These are phyloP conservation scores for Congeria kusceri DNA, from an alignment of 2,888 invertebrate species.

Conservation along the genomic window DNA sequence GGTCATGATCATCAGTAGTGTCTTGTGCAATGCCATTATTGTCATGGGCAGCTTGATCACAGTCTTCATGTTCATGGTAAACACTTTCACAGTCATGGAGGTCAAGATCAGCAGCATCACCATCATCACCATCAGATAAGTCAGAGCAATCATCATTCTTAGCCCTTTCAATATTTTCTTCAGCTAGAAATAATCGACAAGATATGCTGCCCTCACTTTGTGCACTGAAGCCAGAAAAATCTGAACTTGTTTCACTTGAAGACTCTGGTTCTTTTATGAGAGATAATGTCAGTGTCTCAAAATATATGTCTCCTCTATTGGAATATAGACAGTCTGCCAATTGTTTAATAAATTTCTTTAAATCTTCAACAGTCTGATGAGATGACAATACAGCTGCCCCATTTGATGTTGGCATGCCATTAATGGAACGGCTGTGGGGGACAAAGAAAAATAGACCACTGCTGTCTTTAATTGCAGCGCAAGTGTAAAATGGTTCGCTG, in stretches of 20 bases:
- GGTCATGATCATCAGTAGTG: no score
- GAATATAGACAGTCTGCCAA: slow-evolving; percentile 7
- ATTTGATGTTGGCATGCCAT: slow-evolving; percentile 3
- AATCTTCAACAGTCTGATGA: slow-evolving; percentile 6
- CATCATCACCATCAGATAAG: neutral
- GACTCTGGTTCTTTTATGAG: slow-evolving; percentile 3
- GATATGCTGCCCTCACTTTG: slow-evolving; percentile 10
- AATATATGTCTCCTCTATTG: slow-evolving; percentile 1
- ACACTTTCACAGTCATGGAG: no score
- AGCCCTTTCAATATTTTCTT: slow-evolving; percentile 5
- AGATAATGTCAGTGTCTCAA: neutral
- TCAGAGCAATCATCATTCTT: slow-evolving; percentile 16
- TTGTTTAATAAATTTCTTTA: slow-evolving; percentile 2
- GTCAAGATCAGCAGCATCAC: slow-evolving; percentile 1
- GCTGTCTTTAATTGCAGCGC: no score
- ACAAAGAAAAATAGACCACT: no score
- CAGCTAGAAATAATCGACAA: slow-evolving; percentile 13
- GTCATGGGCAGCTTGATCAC: no score
- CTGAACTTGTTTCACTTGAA: slow-evolving; percentile 8
- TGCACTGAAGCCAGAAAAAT: slow-evolving; percentile 14
- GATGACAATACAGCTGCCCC: slow-evolving; percentile 4
- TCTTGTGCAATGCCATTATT: no score
- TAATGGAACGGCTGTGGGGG: no score
- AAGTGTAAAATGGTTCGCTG: no score
- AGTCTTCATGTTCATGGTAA: no score